phyloP scores from a whole-genome alignment of 2,113 vertebrate species.

The Cygnus buccinator region DNA sequence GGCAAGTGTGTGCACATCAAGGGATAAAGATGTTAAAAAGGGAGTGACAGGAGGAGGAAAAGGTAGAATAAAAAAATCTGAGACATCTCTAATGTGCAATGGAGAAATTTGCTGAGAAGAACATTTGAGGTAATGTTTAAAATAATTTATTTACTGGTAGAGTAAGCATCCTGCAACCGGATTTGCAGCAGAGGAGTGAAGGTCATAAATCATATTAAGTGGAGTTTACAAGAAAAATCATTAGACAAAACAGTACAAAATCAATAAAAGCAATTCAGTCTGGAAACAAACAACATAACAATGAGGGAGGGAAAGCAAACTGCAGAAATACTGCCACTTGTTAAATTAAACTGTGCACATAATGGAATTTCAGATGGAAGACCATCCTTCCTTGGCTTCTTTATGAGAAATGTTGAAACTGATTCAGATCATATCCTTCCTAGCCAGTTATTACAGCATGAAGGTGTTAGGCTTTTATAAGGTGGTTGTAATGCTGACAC shows the following conservation, averaged over 20 bases:
- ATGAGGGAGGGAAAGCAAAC: neutral
- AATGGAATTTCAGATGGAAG: neutral
- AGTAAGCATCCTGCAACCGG: neutral
- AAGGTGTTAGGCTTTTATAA: neutral
- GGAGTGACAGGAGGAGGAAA: neutral
- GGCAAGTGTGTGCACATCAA: neutral
- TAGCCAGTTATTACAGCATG: neutral
- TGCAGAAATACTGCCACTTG: neutral
- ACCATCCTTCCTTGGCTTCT: neutral
- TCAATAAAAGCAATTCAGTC: conserved; percentile 26
- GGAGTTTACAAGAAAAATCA: neutral
- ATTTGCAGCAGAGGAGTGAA: neutral
- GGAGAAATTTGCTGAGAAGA: neutral
- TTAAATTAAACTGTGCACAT: neutral
- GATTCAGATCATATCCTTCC: neutral
- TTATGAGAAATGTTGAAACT: neutral
- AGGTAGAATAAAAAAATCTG: neutral
- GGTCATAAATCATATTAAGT: conserved; percentile 15
- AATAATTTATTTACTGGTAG: neutral
- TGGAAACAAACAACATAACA: neutral
- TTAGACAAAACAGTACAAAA: conserved; percentile 18
- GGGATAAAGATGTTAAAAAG: neutral
- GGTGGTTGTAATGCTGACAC: neutral
- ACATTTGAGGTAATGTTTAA: neutral
- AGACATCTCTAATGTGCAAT: neutral